phyloP scores from a whole-genome alignment of 2,888 invertebrate genomes.

The Drosophila flavopinicola region DNA sequence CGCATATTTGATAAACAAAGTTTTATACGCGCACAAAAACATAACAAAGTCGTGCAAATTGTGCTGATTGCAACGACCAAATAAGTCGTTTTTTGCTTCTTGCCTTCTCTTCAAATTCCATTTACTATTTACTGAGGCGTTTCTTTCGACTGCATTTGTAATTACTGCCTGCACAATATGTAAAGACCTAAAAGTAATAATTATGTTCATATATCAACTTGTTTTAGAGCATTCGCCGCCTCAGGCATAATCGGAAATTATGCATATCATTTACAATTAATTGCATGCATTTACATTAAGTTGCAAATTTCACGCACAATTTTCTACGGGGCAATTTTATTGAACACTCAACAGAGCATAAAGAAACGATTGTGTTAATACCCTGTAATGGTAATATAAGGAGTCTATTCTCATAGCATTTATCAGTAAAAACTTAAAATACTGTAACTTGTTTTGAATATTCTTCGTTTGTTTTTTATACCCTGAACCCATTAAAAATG shows the following conservation, averaged over 20 bases:
- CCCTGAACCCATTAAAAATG: no score
- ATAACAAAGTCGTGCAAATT: slow-evolving; percentile 24
- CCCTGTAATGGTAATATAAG: slow-evolving; percentile 6
- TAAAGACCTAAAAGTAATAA: background rate
- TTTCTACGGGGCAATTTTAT: slow-evolving; percentile 23
- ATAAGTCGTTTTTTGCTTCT: slow-evolving; percentile 4
- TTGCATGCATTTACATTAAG: slow-evolving; percentile 51
- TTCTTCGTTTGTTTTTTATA: no score
- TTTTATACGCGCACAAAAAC: background rate
- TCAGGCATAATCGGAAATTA: slow-evolving; percentile 5
- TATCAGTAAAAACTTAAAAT: background rate
- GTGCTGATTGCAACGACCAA: slow-evolving; percentile 26
- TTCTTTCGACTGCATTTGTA: slow-evolving; percentile 9
- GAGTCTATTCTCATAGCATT: background rate
- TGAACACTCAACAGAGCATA: slow-evolving; percentile 14
- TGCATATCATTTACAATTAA: slow-evolving; percentile 54
- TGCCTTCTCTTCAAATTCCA: slow-evolving; percentile 16
- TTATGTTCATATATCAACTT: background rate
- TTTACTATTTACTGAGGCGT: background rate
- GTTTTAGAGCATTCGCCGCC: background rate
- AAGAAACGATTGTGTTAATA: slow-evolving; percentile 13
- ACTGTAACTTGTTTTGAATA: no score
- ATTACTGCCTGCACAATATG: slow-evolving; percentile 4
- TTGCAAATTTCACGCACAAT: slow-evolving; percentile 47
- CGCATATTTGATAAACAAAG: background rate